Evolutionary conservation across 2,113 vertebrate species (phyloP).

Genomic region (Columba janthina): DNA sequence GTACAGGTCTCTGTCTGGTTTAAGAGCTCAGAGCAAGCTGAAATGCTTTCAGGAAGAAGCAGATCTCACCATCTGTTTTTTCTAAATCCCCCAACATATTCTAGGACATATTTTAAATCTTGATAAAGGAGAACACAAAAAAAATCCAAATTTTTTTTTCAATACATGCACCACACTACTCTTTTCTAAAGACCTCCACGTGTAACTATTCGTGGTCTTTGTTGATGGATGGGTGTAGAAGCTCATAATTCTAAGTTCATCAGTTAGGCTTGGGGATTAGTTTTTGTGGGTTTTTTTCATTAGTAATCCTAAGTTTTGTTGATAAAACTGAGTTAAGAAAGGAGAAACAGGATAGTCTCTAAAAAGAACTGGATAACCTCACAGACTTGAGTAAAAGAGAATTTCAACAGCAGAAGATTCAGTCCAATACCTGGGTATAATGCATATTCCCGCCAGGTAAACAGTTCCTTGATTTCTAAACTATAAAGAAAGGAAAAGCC

Average conservation of each 20-base stretch:
- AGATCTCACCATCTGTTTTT: not conserved
- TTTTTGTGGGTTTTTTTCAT: not conserved
- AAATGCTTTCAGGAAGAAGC: not conserved
- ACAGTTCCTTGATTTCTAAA: not conserved
- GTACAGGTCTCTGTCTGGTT: not conserved
- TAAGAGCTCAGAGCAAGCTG: not conserved
- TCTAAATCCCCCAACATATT: not conserved
- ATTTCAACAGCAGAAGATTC: not conserved
- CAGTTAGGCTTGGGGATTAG: not conserved
- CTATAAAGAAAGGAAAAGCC: not conserved
- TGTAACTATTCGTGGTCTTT: rapidly evolving
- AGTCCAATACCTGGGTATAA: not conserved
- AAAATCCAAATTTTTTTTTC: not conserved
- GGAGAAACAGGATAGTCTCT: not conserved
- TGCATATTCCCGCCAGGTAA: not conserved
- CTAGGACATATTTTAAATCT: not conserved
- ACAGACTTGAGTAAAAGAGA: not conserved
- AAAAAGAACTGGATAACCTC: not conserved
- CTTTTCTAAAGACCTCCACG: not conserved
- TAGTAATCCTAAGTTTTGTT: not conserved
- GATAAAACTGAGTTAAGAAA: not conserved
- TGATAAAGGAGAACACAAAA: not conserved
- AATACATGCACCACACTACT: not conserved
- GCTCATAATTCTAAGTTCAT: not conserved
- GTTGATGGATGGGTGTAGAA: rapidly evolving